phyloP scores from a whole-genome alignment of 53 echinoderm and acorn worm genomes.

The Henricia sp. region DNA sequence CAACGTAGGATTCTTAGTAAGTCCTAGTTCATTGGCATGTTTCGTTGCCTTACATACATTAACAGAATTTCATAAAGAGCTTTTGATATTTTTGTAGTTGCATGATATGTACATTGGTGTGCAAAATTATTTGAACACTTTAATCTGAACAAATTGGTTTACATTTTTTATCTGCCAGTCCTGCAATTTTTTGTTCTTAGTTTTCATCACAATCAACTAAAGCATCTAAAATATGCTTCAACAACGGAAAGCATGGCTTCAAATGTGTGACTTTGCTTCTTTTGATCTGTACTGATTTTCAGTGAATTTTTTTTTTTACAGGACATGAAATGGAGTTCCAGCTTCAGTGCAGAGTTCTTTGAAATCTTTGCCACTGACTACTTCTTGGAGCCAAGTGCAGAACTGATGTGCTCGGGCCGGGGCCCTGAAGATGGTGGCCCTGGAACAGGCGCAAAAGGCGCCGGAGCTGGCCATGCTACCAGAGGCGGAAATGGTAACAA shows the following conservation, averaged over 20 bases:
- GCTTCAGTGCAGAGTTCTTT: conserved; percentile 85
- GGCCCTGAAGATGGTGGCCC: conserved; percentile 73
- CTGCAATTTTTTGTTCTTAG: no score
- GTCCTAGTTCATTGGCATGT: no score
- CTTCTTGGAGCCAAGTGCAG: conserved; percentile 82
- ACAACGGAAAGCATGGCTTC: no score
- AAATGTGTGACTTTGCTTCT: no score
- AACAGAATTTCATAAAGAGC: not conserved
- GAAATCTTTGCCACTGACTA: conserved; percentile 82
- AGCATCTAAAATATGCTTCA: no score
- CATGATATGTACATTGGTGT: not conserved
- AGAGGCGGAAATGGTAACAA: conserved; percentile 77
- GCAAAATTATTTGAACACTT: not conserved
- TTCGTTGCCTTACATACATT: not conserved
- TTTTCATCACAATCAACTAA: no score
- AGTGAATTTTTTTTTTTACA: not conserved
- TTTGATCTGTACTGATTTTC: no score
- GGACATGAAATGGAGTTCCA: conserved; percentile 93
- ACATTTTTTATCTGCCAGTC: no score
- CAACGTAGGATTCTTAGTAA: conserved; percentile 86
- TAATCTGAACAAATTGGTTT: not conserved
- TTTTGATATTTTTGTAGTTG: not conserved
- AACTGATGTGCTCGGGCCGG: conserved; percentile 75
- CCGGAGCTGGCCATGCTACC: conserved; percentile 89
- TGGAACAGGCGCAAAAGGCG: conserved; percentile 65